phyloP scores from a whole-genome alignment of 2,888 invertebrate species.

The Rhamphomyia laevipes region DNA sequence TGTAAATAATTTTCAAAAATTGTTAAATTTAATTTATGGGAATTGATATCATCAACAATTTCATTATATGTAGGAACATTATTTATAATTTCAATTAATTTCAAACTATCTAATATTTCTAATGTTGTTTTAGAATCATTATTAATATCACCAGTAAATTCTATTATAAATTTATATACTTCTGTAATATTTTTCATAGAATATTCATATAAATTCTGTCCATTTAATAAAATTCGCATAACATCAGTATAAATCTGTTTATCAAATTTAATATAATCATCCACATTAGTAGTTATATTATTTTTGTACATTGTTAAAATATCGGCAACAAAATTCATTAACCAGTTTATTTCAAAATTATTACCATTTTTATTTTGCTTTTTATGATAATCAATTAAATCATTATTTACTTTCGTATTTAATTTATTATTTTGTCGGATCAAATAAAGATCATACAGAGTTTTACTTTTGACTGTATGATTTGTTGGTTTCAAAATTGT shows the following conservation, averaged over 20 bases:
- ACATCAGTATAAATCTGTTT: slow-evolving; percentile 1
- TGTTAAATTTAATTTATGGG: slow-evolving; percentile 5
- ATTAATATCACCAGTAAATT: slow-evolving; percentile 5
- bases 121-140: not conserved
- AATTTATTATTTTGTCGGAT: not conserved
- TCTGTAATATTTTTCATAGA: slow-evolving; percentile 7
- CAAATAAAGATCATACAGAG: not conserved
- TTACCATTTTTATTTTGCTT: not conserved
- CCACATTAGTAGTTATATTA: not conserved
- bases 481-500: not conserved
- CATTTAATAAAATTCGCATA: slow-evolving; percentile 3
- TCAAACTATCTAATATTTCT: not conserved
- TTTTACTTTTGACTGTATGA: not conserved
- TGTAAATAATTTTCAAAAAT: slow-evolving; percentile 26
- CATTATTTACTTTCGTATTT: not conserved
- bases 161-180: slow-evolving; percentile 10
- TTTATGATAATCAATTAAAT: no score
- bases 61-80: not conserved
- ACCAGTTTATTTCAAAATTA: not conserved
- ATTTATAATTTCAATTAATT: slow-evolving; percentile 2
- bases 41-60: not conserved
- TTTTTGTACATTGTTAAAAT: slow-evolving; percentile 6
- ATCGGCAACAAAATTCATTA: slow-evolving; percentile 4
- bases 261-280: not conserved
- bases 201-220: slow-evolving; percentile 8